Evolutionary conservation across 2,888 invertebrate genomes (phyloP).

Genomic region (Dynastes maya): DNA sequence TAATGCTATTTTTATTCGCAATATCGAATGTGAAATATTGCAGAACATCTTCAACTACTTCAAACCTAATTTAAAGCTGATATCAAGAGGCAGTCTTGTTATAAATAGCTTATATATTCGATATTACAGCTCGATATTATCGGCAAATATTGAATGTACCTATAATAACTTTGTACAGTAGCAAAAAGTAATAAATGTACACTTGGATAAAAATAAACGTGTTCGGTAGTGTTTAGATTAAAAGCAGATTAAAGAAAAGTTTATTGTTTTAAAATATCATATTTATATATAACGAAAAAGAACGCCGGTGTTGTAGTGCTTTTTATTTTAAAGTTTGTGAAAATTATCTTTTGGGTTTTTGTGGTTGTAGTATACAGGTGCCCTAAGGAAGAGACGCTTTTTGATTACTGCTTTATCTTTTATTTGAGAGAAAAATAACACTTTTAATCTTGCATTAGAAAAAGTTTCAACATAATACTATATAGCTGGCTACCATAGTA

Average conservation of each 20-base stretch:
- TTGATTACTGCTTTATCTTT: too few species aligned
- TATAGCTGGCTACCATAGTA: too few species aligned
- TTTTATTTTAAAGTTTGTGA: too few species aligned
- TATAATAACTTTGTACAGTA: not conserved
- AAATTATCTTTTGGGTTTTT: too few species aligned
- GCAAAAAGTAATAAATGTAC: not conserved
- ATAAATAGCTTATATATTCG: slow-evolving; percentile 16
- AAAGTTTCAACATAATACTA: too few species aligned
- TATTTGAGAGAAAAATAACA: too few species aligned
- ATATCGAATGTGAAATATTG: slow-evolving; percentile 26
- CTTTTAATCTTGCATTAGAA: too few species aligned
- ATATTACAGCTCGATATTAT: not conserved
- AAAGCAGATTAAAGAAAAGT: not conserved
- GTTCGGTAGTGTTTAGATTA: not conserved
- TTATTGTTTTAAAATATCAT: not conserved
- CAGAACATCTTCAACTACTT: slow-evolving; percentile 35
- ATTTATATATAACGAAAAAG: too few species aligned
- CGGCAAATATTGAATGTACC: not conserved
- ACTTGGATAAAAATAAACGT: not conserved
- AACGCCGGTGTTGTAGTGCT: too few species aligned
- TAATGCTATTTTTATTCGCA: slow-evolving; percentile 9
- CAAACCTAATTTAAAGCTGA: slow-evolving; percentile 24
- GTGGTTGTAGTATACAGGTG: too few species aligned
- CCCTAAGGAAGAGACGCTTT: too few species aligned
- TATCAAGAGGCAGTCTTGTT: not conserved